Evolutionary conservation across 2,888 invertebrate genomes (phyloP), one percentile per base, ranked within the genome.

Genomic region (Drosophila pegasa): DNA sequence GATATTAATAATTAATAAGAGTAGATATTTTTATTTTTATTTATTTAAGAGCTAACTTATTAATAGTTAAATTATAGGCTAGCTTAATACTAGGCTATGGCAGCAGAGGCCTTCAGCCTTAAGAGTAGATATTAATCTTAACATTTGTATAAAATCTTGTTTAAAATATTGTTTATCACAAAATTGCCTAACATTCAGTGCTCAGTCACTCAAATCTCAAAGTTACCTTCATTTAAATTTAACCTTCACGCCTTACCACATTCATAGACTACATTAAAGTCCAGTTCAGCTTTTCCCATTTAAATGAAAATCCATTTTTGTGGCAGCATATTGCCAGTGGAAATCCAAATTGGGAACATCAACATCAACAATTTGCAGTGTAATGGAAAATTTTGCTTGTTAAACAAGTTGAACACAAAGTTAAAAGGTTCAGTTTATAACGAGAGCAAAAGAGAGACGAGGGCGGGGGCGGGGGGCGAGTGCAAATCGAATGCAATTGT

Each of bases 381-480:
- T 74, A 71, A 75, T 78, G 64, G 37, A 50, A 77, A 84, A 76
- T 86, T 69, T 68, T 65, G 85, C 74, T 70, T 76, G 85, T 84
- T 83, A 68, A 87, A 80, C 87, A 87, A 76, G 84, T 81, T 84
- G 85, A 80, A 84, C 82, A 81, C 87, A 87, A 84, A 84, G 87
- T 81, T 76, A 83, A 83, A 83, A 72, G 84, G 65, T 87, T 76
- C 67, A 74, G 84, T 83, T 83, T 83, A 80, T 80, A 63, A 40
- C 51, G 57, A 57, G 45, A n/a, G 50, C 43, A 31, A 29, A 40
- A 45, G 9, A 45, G 47, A 20, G n/a, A 2, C 4, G 40, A 7
- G n/a, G 9, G 16, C 1, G 52, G 8, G 50, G n/a, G 7, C 12
- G 18, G 2, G 40, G 25, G 27, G 5, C 9, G 55, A 29, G 41